Conservation (phyloP, 2,113 vertebrate genomes). For the Daubentonia madagascariensis region DNA sequence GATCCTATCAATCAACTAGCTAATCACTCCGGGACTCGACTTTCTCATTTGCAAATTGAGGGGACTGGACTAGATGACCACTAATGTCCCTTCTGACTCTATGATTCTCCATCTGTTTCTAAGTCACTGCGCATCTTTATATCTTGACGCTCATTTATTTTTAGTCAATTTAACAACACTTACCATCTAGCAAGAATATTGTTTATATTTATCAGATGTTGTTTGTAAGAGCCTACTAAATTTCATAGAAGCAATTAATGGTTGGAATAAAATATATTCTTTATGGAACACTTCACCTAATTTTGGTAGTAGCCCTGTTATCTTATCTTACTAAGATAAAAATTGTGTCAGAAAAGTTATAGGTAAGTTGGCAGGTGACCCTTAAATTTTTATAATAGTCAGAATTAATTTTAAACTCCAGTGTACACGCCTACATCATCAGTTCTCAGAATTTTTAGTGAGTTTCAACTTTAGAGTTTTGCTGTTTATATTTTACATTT, state of each 20-base stretch:
- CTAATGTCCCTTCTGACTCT: neutral
- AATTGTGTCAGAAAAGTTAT: neutral
- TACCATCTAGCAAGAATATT: neutral
- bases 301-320: neutral
- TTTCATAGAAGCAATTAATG: neutral
- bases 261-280: neutral
- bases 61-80: neutral
- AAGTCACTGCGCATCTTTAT: neutral
- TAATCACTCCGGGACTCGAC: neutral
- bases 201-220: neutral
- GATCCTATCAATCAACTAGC: neutral
- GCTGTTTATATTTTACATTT: neutral
- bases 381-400: neutral
- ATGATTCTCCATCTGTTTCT: neutral
- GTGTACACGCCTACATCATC: neutral
- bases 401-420: slow-evolving; percentile 6
- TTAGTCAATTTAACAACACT: neutral
- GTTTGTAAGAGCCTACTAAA: neutral
- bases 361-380: neutral
- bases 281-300: neutral
- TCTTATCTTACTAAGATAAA: neutral
- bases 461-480: slow-evolving; percentile 2
- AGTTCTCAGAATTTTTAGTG: neutral
- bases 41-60: neutral
- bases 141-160: neutral